Conservation (phyloP, 2,113 vertebrate genomes). For the Carassius gibelio region DNA sequence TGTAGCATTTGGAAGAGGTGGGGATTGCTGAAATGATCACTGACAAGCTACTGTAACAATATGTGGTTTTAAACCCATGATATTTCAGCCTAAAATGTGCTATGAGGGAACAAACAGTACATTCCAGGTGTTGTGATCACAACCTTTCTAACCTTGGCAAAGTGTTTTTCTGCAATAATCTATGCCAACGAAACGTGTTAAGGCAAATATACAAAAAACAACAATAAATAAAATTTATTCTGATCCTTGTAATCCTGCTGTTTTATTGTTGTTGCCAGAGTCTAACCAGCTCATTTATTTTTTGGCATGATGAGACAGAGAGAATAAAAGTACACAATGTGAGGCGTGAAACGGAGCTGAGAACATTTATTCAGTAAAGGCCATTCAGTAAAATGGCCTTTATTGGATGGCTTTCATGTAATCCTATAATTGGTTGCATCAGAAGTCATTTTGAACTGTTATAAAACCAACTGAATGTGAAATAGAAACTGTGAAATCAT, state of each 20-base stretch:
- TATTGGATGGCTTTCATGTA: conserved; percentile 13
- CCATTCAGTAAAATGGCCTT: not conserved
- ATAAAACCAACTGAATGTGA: conserved; percentile 4
- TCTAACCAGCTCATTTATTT: conserved; percentile 12
- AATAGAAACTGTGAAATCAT: conserved; percentile 19
- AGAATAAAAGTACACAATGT: conserved; percentile 1
- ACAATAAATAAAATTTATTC: not conserved
- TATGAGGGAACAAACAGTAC: not conserved
- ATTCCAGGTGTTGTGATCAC: conserved; percentile 2
- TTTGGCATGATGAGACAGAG: not conserved
- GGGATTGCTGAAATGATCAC: not conserved
- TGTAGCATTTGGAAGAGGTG: too few species aligned
- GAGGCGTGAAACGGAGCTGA: not conserved
- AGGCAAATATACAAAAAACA: conserved; percentile 1
- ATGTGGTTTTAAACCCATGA: not conserved
- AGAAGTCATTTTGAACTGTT: not conserved
- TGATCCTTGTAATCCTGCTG: conserved; percentile 5
- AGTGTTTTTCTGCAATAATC: not conserved
- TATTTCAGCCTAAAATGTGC: not conserved
- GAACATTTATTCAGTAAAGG: conserved; percentile 7
- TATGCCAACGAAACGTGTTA: not conserved
- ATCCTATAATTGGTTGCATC: conserved; percentile 28
- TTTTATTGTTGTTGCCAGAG: conserved; percentile 1
- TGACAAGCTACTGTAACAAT: not conserved
- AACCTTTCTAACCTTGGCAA: not conserved